Evolutionary conservation across 2,113 vertebrate genomes (phyloP), one percentile per base, ranked within the genome.

Genomic region (Pterocles orientalis): DNA sequence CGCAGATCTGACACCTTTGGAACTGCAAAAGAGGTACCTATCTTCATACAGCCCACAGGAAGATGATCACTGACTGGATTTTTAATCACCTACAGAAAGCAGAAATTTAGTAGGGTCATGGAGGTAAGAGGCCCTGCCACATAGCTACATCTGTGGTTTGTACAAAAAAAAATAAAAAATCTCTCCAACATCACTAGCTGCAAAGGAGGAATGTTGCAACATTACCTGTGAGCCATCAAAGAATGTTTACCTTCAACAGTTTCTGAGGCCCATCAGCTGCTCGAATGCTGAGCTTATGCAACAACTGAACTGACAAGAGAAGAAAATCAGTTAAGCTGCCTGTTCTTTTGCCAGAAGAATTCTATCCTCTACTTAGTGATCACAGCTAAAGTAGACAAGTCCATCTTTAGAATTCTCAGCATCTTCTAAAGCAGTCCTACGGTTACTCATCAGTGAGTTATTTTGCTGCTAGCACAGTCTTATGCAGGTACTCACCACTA

Each of bases 221-320:
- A 3, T 19, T 13, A 56, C 10, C 43, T 16, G 7, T n/a, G 20
- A 82, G 21, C 21, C 53, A 36, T 12, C 26, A 72, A 36, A 33
- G 34, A n/a, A 3, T 12, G 18, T 69, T 97, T 94, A 98, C 98
- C 98, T 98, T 99, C 86, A 99, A 82, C 29, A 99, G 97, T n/a
- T 99, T 99, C 95, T 99, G 99, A 51, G 99, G 98, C 18, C 99
- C 99, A 39, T 99, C 99, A n/a, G 99, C 98, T 3, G 99, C 99
- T 95, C 99, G 98, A 51, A 99, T 99, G 1, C 99, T 99, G 88
- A 99, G 97, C 93, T 99, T 99, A 90, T 99, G 99, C 94, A 99
- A 97, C 92, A 99, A 97, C 97, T 99, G 99, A 97, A 99, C 99
- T 99, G 83, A 62, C 31, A 6, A 94, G 12, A 86, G 56, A 73